Base-by-base conservation (phyloP, 2,888 invertebrate species). In the Acrocera orbiculus region DNA sequence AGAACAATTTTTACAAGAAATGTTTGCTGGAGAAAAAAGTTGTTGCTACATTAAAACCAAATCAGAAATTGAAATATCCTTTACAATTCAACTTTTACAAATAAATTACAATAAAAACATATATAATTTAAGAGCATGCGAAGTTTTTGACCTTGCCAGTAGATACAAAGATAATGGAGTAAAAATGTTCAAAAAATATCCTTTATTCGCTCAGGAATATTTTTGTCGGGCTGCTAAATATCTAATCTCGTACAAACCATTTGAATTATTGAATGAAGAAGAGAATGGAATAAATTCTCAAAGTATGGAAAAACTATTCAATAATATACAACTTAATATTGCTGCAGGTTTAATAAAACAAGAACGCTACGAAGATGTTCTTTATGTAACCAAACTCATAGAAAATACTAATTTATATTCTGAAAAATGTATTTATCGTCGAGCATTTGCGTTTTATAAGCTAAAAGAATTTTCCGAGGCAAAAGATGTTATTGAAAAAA, bases 341-440 rank as follows among this genome's bases (percentile, higher is more conserved):
- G 80, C 86, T 0, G 76, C 78, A 28, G 85, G 86, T 51, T 77
- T 85, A 46, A 63, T 83, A 14, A 73, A 73, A 40, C 66, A 71
- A 8, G 56, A 71, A 8, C 73, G 76, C 42, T 78, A 70, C 54
- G 65, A 70, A 5, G 69, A 73, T 38, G 75, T 73, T 0, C 52
- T 80, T 19, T 62, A 67, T 24, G 64, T 83, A 9, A 81, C 66
- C 9, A 46, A 59, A 24, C 66, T 62, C 46, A 61, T 63, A 17
- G 58, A 63, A 13, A 43, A 46, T 1, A 41, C 45, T 10, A 54
- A 60, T 37, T 23, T 22, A 48, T 49, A 2, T 33, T 58, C 61
- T 32, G 56, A 65, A 27, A 69, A 68, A 44, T 64, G 65, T 20
- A 47, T 63, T 29, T 68, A 66, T 47, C 62, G 66, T 36, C 51